Evolutionary conservation across 2,888 invertebrate species (phyloP).

Genomic region (Hirtodrosophila trivittata): DNA sequence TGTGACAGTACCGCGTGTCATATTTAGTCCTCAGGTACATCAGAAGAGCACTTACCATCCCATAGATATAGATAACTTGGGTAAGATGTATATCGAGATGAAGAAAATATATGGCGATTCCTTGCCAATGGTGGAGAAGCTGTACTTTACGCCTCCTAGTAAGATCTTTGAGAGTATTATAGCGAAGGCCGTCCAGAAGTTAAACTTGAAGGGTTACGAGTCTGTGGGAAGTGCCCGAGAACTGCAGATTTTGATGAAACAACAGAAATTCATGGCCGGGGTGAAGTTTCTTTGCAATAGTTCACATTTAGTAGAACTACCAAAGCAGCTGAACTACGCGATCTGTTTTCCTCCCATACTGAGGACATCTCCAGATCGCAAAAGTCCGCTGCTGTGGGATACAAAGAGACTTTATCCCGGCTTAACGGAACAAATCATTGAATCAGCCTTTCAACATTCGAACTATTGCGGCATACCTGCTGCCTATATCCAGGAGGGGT

Average conservation of each 20-base stretch:
- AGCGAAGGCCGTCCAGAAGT: not conserved
- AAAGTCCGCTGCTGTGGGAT: not conserved
- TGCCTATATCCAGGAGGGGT: constrained; percentile 31
- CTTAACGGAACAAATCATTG: not conserved
- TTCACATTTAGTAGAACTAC: too few species aligned
- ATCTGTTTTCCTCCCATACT: constrained; percentile 13
- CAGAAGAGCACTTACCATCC: not conserved
- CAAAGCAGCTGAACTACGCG: constrained; percentile 3
- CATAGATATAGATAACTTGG: constrained; percentile 9
- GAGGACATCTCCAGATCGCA: not conserved
- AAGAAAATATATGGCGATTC: not conserved
- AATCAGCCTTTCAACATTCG: not conserved
- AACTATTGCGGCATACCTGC: constrained; percentile 13
- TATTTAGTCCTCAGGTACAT: not conserved
- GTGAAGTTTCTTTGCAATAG: too few species aligned
- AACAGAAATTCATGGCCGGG: constrained; percentile 1
- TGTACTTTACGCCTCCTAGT: not conserved
- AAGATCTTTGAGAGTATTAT: not conserved
- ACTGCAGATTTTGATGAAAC: constrained; percentile 3
- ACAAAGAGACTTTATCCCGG: constrained; percentile 4
- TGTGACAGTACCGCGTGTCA: not conserved
- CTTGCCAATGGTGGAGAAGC: not conserved
- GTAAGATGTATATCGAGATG: not conserved
- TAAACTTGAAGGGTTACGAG: not conserved
- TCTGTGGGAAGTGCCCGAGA: not conserved